Evolutionary conservation across 37 sponge, comb jelly and placozoan genomes (phyloP), one percentile per base, ranked within the genome.

Genomic region (Ephydatia muelleri): DNA sequence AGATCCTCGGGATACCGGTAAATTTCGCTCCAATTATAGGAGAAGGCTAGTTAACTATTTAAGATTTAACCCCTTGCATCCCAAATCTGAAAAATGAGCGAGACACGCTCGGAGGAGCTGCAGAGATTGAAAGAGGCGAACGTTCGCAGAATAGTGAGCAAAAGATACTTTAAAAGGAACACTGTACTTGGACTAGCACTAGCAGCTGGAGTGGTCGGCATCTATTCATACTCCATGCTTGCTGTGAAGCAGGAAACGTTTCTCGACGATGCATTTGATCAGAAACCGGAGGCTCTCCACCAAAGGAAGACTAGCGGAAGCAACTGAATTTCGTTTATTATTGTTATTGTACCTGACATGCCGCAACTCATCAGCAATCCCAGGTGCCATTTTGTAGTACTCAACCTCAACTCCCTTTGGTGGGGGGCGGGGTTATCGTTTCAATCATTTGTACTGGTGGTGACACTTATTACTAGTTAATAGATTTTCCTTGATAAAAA

Each of bases 181-280:
- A 67, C 68, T 16, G 29, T 83, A 22, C 74, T 94, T 0, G 95
- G 87, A 2, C 36, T 89, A 19, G 33, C 47, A 11, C 65, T 94
- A 14, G 33, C 85, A 37, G 81, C 83, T 34, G 80, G 82, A 0
- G 86, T 89, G 57, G 48, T 84, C 11, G 75, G 79, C 11, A 76
- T 94, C 0, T 94, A 94, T 47, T 49, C 67, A 22, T 94, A 91
- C 69, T 85, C 92, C 34, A 91, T 94, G 84, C 75, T 35, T 70
- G 83, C 92, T 21, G 89, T 91, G 23, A 85, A 82, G 37, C 95
- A 94, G 75, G 92, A 94, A 38, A 77, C 72, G 30, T 89, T 89
- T 65, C 67, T 89, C 29, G 84, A 89, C 73, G 80, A 77, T 3
- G 89, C 84, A 26, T 83, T 89, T 71, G 89, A 89, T 30, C 78